Evolutionary conservation across 2,113 vertebrate species (phyloP), one percentile per base, ranked within the genome.

Genomic region (Myrmophylax atrothorax): DNA sequence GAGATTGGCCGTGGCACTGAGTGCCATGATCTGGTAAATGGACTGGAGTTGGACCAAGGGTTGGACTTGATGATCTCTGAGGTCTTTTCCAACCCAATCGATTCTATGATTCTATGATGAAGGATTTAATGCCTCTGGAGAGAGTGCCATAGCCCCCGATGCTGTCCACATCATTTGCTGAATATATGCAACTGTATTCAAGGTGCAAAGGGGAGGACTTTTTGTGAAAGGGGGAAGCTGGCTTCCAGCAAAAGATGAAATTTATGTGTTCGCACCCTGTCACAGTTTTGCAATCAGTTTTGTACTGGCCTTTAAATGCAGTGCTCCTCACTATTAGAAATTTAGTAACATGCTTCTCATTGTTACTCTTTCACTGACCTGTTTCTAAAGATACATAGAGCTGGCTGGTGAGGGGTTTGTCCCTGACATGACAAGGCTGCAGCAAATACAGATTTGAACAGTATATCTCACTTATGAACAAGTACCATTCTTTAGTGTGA

Each of bases 261-360:
- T 60, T 33, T 38, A 15, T 42, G 4, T 62, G 5, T 62, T 73
- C 63, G 2, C 52, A 40, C 12, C 18, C n/a, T 58, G 16, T 28
- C 3, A 11, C 6, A 28, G 12, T 75, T 81, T 78, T 28, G 33
- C 4, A 40, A 23, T 31, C 22, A 49, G 7, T 58, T 73, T 59
- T 58, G 35, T 19, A 22, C 44, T 69, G 5, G 5, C 8, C n/a
- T 74, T 58, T 59, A 70, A 62, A 33, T 40, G 16, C 31, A 50
- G 33, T 35, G 10, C 20, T 73, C 23, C 18, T 66, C 8, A 35
- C 46, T 50, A 6, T 46, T 67, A 85, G 16, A 59, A 75, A 53
- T 0, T 40, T 6, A 56, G 9, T 14, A n/a, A 3, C 10, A 40
- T 0, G 0, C 3, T 87, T 29, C 52, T 14, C 22, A 53, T n/a